phyloP scores from a whole-genome alignment of 2,888 invertebrate genomes.

The Pachymerium ferrugineum region DNA sequence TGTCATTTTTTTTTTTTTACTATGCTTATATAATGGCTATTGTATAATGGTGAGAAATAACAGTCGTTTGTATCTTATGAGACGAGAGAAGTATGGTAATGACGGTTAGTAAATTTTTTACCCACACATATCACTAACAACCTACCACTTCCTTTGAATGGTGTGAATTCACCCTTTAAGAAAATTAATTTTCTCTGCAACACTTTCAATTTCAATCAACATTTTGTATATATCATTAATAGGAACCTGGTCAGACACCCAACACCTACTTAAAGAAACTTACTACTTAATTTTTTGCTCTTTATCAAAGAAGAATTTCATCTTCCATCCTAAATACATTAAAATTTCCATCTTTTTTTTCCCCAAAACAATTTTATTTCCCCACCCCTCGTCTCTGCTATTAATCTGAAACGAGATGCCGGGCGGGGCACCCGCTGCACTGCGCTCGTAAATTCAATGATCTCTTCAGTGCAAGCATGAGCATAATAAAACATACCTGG shows the following conservation, averaged over 20 bases:
- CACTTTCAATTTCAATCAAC: not conserved
- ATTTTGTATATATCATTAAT: not conserved
- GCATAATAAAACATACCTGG: constrained; percentile 4
- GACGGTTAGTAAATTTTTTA: no score
- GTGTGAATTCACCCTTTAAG: no score
- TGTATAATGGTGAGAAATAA: not conserved
- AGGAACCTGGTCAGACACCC: not conserved
- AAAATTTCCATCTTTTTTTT: not conserved
- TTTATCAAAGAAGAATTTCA: no score
- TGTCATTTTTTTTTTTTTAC: not conserved
- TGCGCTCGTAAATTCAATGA: not conserved
- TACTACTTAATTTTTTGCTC: not conserved
- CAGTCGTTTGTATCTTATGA: not conserved
- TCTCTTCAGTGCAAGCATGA: not conserved
- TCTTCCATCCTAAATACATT: not conserved
- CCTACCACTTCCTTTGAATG: no score
- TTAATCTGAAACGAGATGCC: constrained; percentile 6
- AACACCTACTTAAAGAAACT: not conserved
- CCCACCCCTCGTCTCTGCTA: not conserved
- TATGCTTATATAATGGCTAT: not conserved
- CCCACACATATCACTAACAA: no score
- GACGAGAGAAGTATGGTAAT: no score
- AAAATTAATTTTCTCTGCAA: no score
- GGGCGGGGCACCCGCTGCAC: not conserved
- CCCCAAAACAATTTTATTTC: not conserved